Percentiles rank a stretch among this genome's conserved stretches.
Conservation (phyloP, 2,113 vertebrate genomes). For the Trichechus manatus region DNA sequence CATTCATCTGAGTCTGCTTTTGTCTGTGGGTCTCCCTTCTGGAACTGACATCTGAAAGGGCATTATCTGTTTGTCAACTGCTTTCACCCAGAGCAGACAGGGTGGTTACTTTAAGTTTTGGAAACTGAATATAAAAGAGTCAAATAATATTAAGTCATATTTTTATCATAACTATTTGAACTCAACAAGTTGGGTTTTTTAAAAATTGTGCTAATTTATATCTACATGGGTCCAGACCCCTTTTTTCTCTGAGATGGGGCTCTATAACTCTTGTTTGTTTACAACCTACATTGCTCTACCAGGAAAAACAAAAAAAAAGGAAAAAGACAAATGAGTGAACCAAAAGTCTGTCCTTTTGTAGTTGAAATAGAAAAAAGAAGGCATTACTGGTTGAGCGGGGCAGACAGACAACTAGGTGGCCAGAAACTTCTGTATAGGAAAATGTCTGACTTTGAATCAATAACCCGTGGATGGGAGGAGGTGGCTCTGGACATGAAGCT, state of each 20-base stretch:
- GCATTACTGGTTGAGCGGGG: not conserved
- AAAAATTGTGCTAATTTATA: not conserved
- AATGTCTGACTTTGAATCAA: not conserved
- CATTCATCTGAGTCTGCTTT: not conserved
- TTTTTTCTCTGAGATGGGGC: not conserved
- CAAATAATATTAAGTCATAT: not conserved
- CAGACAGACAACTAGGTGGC: not conserved
- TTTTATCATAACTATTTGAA: slow-evolving; percentile 18
- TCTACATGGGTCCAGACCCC: not conserved
- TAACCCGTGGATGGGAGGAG: not conserved
- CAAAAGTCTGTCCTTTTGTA: not conserved
- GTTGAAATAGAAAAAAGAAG: not conserved
- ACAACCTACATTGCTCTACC: not conserved
- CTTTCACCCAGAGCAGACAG: not conserved
- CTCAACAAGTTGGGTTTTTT: not conserved
- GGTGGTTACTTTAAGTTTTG: not conserved
- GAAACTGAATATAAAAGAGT: not conserved
- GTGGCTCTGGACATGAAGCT: not conserved
- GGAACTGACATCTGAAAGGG: not conserved
- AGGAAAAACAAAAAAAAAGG: not conserved
- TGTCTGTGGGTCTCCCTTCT: not conserved
- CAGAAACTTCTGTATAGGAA: not conserved
- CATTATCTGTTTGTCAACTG: not conserved
- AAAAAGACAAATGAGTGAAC: not conserved
- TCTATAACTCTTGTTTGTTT: not conserved